These are phyloP conservation scores for Lophotis ruficrista DNA, from an alignment of 2,113 vertebrate species.

Conservation along the genomic window DNA sequence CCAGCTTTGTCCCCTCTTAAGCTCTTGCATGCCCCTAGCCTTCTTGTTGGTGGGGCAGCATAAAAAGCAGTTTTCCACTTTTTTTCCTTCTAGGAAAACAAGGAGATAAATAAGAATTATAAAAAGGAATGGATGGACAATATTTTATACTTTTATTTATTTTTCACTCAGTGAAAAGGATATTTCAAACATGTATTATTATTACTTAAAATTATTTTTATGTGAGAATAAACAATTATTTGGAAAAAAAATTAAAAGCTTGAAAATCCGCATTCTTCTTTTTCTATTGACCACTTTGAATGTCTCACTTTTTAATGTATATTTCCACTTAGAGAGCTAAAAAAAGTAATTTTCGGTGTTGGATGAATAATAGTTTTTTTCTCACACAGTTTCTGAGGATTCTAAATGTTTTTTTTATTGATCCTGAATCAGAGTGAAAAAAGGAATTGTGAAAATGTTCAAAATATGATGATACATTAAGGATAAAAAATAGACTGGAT, in stretches of 20 bases:
- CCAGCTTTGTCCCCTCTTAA: background rate
- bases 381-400: background rate
- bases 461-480: background rate
- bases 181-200: background rate
- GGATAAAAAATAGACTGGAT: background rate
- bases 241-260: background rate
- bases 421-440: background rate
- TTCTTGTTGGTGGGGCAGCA: fast-evolving
- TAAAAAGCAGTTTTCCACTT: background rate
- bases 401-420: background rate
- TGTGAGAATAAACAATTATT: background rate
- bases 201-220: background rate
- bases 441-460: fast-evolving
- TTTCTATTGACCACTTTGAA: background rate
- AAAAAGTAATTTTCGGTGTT: background rate
- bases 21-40: background rate
- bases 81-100: background rate
- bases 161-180: background rate
- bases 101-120: background rate
- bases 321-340: background rate
- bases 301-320: background rate
- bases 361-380: background rate
- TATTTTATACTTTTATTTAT: background rate
- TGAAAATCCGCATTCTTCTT: background rate
- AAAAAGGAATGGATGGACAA: background rate